phyloP scores from a whole-genome alignment of 2,888 invertebrate species.

The Hirtodrosophila trivittata region DNA sequence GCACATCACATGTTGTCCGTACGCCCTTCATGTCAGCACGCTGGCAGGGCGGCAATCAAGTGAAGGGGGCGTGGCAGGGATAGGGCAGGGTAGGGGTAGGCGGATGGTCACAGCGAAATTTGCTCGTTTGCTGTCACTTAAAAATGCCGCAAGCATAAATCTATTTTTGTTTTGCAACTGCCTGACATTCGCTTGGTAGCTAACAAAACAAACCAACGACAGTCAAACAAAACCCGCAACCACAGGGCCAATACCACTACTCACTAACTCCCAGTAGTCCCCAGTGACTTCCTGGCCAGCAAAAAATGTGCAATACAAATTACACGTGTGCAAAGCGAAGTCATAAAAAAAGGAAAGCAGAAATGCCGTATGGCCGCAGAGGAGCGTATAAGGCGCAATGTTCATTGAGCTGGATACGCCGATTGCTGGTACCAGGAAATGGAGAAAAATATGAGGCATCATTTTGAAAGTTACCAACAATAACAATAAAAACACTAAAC shows the following conservation, averaged over 20 bases:
- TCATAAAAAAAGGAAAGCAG: conserved; percentile 44
- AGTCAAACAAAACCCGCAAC: conserved; percentile 24
- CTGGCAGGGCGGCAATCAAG: conserved; percentile 6
- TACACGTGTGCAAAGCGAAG: conserved; percentile 49
- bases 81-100: too few relatives aligned
- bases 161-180: conserved; percentile 69
- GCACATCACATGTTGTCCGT: conserved; percentile 65
- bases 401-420: background rate
- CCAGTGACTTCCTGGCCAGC: conserved; percentile 10
- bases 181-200: conserved; percentile 42
- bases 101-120: conserved; percentile 59
- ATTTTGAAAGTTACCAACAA: background rate
- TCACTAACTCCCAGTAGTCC: conserved; percentile 7
- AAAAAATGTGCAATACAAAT: conserved; percentile 62
- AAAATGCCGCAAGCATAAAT: conserved; percentile 80
- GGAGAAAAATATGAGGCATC: background rate
- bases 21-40: conserved; percentile 61
- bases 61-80: conserved; percentile 3
- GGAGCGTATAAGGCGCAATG: conserved; percentile 6
- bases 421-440: background rate
- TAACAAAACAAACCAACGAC: conserved; percentile 44
- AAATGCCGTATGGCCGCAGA: conserved; percentile 62
- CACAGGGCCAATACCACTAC: conserved; percentile 7
- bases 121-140: conserved; percentile 66
- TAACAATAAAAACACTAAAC: too few relatives aligned